Evolutionary conservation across 2,113 vertebrate species (phyloP), one percentile per base, ranked within the genome.

Genomic region (Archocentrus centrarchus): DNA sequence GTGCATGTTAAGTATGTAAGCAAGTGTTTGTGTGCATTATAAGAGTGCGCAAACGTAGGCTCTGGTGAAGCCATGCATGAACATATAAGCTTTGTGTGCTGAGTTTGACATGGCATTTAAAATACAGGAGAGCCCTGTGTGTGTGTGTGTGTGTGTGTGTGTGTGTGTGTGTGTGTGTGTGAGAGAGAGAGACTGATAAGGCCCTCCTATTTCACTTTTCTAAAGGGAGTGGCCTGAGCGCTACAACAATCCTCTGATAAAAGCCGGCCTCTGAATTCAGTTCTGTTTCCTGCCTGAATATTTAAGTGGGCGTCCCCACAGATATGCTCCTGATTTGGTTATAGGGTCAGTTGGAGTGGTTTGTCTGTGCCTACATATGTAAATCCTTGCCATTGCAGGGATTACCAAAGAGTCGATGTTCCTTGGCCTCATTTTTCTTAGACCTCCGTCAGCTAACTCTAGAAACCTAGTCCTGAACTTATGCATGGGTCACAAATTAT

Each of bases 271-370:
- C 47, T 50, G 9, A 50, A 15, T 15, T 50, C 44, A 53, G 24
- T 10, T 57, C 18, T 57, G 59, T 63, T 62, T 58, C 57, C 55
- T 47, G 18, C 81, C 75, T 82, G 32, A 60, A 77, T 84, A 81
- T 86, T 57, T 64, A 57, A 70, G 82, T 84, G 57, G 81, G 75
- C 15, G 15, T 77, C 60, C 20, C 50, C 59, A 41, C 47, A 75
- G 62, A 47, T 76, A 13, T 81, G 57, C 39, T 79, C 27, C 41
- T 41, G 55, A 81, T 85, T 55, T 87, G 55, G 84, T 90, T 78
- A 84, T 64, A 59, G 75, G 76, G 59, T 80, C 6, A 11, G 11
- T 39, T 55, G 22, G 68, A 77, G 80, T 59, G 66, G 3, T 73
- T 14, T 83, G 60, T 68, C 44, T 75, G 3, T 64, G 55, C 77